Conservation (phyloP, 1,140 invertebrate genomes). For the Drosophila pallidifrons region DNA sequence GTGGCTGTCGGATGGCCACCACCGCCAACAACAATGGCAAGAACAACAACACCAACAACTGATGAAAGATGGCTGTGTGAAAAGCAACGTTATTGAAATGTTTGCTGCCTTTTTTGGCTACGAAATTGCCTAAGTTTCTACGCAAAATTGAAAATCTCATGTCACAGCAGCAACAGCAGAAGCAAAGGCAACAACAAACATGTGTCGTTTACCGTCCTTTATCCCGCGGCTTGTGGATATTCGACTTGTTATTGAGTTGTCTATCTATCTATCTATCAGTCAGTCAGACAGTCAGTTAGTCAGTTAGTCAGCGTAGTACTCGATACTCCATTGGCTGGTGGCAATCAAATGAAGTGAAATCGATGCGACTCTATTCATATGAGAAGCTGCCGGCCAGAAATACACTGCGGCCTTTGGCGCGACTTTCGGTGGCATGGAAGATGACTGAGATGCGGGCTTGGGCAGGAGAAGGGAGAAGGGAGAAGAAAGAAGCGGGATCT, state of each 20-base stretch:
- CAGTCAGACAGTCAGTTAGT: slow-evolving; percentile 58
- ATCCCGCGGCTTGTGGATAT: slow-evolving; percentile 56
- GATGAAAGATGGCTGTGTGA: not conserved
- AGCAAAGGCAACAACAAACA: slow-evolving; percentile 38
- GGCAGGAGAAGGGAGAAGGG: too few species aligned
- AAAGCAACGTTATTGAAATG: slow-evolving; percentile 69
- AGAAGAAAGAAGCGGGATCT: slow-evolving; percentile 25
- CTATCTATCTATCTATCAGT: slow-evolving; percentile 51
- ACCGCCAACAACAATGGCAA: too few species aligned
- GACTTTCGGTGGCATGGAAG: slow-evolving; percentile 13
- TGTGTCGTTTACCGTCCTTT: slow-evolving; percentile 8
- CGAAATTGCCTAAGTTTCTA: slow-evolving; percentile 49
- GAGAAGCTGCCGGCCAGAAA: slow-evolving; percentile 45
- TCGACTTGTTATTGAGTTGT: slow-evolving; percentile 75
- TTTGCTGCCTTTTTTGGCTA: slow-evolving; percentile 48
- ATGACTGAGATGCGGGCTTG: not conserved
- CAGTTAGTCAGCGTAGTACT: slow-evolving; percentile 35
- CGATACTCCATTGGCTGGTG: slow-evolving; percentile 48
- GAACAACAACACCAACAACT: too few species aligned
- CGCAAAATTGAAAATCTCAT: slow-evolving; percentile 67
- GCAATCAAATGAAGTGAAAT: slow-evolving; percentile 82
- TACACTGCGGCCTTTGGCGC: slow-evolving; percentile 32
- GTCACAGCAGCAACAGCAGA: slow-evolving; percentile 37
- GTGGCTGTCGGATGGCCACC: not conserved
- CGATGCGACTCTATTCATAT: slow-evolving; percentile 83